Conservation (phyloP, 2,797 vertebrate species). For the Bovichtus variegatus region DNA sequence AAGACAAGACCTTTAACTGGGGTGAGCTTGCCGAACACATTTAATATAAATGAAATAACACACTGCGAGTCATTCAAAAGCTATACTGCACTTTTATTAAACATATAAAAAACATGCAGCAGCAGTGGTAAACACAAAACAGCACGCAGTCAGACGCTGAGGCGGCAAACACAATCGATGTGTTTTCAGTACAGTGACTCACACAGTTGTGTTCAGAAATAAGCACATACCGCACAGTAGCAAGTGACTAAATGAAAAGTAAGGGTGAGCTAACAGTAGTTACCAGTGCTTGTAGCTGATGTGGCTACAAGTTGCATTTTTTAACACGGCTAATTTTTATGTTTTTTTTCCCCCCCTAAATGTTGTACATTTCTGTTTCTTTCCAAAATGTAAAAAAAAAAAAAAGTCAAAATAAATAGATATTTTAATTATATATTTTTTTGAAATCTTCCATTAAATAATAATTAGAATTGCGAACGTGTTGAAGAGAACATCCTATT, state of each 20-base stretch:
- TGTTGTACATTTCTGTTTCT: not conserved
- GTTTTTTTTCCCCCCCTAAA: not conserved
- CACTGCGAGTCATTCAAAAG: not conserved
- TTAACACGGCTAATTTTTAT: not conserved
- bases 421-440: not conserved
- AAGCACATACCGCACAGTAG: slow-evolving; percentile 17
- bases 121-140: slow-evolving; percentile 36
- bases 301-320: slow-evolving; percentile 17
- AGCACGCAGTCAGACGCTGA: slow-evolving; percentile 19
- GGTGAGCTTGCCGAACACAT: not conserved
- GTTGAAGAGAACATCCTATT: not conserved
- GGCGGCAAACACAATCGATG: slow-evolving; percentile 32
- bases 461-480: not conserved
- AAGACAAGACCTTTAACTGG: slow-evolving; percentile 1
- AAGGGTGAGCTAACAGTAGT: not conserved
- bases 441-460: not conserved
- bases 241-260: slow-evolving; percentile 26
- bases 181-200: slow-evolving; percentile 22
- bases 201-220: slow-evolving; percentile 30
- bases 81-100: slow-evolving; percentile 70
- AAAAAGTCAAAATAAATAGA: not conserved
- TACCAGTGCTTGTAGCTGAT: not conserved
- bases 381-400: not conserved
- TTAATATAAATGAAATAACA: not conserved
- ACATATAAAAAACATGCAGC: slow-evolving; percentile 58